These are phyloP conservation scores for Polylopha cassiicola DNA, from an alignment of 2,888 invertebrate genomes.

Conservation along the genomic window DNA sequence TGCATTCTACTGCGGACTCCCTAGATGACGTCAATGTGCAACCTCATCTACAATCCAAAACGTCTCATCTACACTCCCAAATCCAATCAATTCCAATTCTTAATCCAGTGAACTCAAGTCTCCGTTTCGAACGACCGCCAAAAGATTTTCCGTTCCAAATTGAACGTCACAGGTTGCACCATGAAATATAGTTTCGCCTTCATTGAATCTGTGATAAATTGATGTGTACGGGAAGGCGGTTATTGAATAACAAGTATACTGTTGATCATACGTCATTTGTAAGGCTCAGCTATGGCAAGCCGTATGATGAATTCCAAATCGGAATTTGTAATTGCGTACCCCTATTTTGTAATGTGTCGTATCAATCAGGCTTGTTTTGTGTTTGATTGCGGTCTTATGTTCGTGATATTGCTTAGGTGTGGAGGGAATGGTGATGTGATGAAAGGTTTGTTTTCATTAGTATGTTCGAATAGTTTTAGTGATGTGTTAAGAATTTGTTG, in stretches of 20 bases:
- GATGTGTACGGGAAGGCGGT: constrained; percentile 63
- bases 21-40: constrained; percentile 75
- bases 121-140: neutral
- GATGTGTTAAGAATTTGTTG: too few species aligned
- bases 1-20: constrained; percentile 72
- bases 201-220: constrained; percentile 76
- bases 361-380: constrained; percentile 31
- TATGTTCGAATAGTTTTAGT: constrained; percentile 4
- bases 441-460: constrained; percentile 13
- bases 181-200: constrained; percentile 75
- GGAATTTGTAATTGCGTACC: constrained; percentile 41
- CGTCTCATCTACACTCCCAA: constrained; percentile 26
- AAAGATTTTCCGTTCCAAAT: constrained; percentile 19
- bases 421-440: constrained; percentile 6
- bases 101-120: neutral
- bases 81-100: constrained; percentile 18
- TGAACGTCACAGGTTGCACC: constrained; percentile 51
- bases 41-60: constrained; percentile 35
- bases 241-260: constrained; percentile 75
- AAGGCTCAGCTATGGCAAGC: constrained; percentile 30
- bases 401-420: constrained; percentile 2
- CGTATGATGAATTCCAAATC: constrained; percentile 39
- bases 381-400: constrained; percentile 25
- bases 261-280: constrained; percentile 50
- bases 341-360: constrained; percentile 32